Evolutionary conservation across 2,797 vertebrate species (phyloP), one percentile per base, ranked within the genome.

Genomic region (Halcyon chelicuti): DNA sequence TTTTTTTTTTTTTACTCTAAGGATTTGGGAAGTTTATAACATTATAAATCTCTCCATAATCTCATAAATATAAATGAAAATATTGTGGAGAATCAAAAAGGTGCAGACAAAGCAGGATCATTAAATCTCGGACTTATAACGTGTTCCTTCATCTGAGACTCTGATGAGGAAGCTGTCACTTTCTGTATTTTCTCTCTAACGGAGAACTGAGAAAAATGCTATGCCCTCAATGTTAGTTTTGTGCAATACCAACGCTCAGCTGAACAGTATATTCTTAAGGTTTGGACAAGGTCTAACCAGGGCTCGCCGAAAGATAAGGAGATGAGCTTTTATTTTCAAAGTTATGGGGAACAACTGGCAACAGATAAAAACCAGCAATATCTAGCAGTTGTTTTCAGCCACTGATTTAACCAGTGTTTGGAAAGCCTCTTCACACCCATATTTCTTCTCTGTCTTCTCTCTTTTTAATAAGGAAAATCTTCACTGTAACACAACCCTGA

Each of bases 51-150:
- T 94, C 73, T 65, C 71, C 42, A 9, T 96, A 93, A 96, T 94
- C 93, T 97, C 96, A 95, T 96, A 96, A 96, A 96, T 95, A 94
- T 88, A 96, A 96, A 97, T 95, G 78, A 63, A 74, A 93, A 82
- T 77, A 77, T 70, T 93, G 61, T 82, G 60, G 77, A 77, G 42
- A 88, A 39, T 82, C 82, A 84, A 78, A 91, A 87, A 95, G 66
- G 57, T 72, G 51, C 79, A 91, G 90, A 77, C 49, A 91, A 95
- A 93, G 55, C 16, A 57, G 74, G 58, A 70, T 80, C 75, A 85
- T 77, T 93, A 84, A 71, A 93, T 80, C 62, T 88, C 49, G 25
- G 73, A n/a, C 55, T 91, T 95, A n/a, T 52, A 91, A 63, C 37
- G 28, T 6, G 6, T 55, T 49, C n/a, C 63, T 65, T 91, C 76